Evolutionary conservation across 2,797 vertebrate species (phyloP), one percentile per base, ranked within the genome.

Genomic region (Phalanger gymnotis): DNA sequence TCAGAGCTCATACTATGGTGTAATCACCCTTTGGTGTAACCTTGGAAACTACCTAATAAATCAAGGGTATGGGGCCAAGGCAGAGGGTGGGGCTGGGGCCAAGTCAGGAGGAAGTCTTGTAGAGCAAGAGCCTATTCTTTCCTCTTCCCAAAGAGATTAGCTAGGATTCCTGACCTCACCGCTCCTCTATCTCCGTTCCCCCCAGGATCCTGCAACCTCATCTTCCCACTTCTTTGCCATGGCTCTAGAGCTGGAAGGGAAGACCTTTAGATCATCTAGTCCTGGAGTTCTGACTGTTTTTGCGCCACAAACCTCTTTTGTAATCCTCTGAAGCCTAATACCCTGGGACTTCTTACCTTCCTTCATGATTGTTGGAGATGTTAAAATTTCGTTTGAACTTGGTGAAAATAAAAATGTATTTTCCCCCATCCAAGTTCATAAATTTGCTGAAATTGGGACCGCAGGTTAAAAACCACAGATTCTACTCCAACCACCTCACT

Each of bases 21-120:
- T n/a, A 90, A 90, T 54, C 53, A 53, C 31, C 5, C 53, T 54
- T 90, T 53, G 28, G 34, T 90, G 90, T 90, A 90, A 90, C 90
- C 90, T 53, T 54, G 52, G 90, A 90, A 54, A 90, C 52, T 90
- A 90, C 90, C 90, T 54, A 90, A 90, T 90, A 90, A 90, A 90
- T 90, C 52, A 54, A 7, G 53, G 47, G 89, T 13, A 90, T 40
- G n/a, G n/a, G 73, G 73, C 73, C 73, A 51, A 51, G 3, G 73
- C 25, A 87, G 73, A 27, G 73, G 73, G n/a, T 81, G 66, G 19
- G 66, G 51, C 90, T 52, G 28, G 22, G 7, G 87, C 90, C 11
- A 10, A 90, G 30, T 30, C 53, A 16, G 30, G 52, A 54, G 52
- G 90, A 90, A 90, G 52, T 90, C 16, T 53, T 1, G 28, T 54